Evolutionary conservation across 2,797 vertebrate genomes (phyloP).

Genomic region (Distichodus sexfasciatus): DNA sequence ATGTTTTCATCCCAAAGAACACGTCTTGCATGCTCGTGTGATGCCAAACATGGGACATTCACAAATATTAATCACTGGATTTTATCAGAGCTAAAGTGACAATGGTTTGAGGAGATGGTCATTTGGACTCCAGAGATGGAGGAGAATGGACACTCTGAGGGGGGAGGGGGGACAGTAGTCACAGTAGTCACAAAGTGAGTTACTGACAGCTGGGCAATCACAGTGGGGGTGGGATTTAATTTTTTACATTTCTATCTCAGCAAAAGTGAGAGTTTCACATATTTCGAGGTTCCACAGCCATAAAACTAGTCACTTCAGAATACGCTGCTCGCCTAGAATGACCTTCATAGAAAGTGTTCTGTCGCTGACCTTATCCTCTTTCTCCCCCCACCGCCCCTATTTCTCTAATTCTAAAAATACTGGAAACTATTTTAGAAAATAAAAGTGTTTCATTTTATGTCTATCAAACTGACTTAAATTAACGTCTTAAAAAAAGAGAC

Average conservation of each 20-base stretch:
- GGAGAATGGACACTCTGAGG: not conserved
- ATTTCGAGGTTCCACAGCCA: conserved; percentile 59
- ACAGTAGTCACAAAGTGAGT: conserved; percentile 79
- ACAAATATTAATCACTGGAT: too few species aligned
- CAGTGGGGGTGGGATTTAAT: too few species aligned
- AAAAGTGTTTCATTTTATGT: conserved; percentile 50
- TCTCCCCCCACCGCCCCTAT: not conserved
- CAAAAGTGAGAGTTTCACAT: conserved; percentile 74
- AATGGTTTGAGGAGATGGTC: not conserved
- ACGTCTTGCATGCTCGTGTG: not conserved
- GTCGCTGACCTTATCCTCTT: too few species aligned
- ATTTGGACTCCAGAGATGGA: not conserved
- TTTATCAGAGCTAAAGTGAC: not conserved
- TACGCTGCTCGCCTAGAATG: conserved; percentile 22
- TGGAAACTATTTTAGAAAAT: conserved; percentile 53
- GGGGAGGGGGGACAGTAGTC: conserved; percentile 68
- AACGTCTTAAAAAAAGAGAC: conserved; percentile 31
- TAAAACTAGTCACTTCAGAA: conserved; percentile 48
- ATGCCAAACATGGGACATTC: not conserved
- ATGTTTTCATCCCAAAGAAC: conserved; percentile 3
- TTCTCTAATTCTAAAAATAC: conserved; percentile 66
- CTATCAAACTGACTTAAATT: conserved; percentile 42
- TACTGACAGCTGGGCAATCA: conserved; percentile 74
- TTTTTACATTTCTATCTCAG: conserved; percentile 67
- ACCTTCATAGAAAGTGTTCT: not conserved